A percentile compares a stretch with the other conserved stretches of the same genome.
Conservation (phyloP, 2,113 vertebrate species). For the Stegostoma tigrinum region DNA sequence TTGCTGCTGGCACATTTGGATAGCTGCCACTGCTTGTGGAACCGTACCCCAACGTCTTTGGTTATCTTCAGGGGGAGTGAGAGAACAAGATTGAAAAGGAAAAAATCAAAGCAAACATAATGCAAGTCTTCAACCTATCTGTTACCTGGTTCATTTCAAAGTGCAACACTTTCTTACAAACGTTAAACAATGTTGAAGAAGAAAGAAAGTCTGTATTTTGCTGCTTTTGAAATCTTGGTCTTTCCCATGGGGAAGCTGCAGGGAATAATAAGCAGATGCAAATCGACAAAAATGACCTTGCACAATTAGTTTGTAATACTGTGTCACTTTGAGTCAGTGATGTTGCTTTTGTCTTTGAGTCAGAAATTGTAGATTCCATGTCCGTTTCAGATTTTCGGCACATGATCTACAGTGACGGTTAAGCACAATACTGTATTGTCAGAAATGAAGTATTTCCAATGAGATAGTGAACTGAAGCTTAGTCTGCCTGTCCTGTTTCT, state of each 20-base stretch:
- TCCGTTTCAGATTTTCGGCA: background rate
- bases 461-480: background rate
- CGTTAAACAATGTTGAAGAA: background rate
- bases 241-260: background rate
- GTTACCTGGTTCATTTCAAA: background rate
- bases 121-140: background rate
- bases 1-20: background rate
- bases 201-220: background rate
- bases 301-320: background rate
- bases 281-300: background rate
- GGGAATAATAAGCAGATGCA: background rate
- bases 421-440: background rate
- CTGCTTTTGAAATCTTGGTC: background rate
- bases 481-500: background rate
- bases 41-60: background rate
- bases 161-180: background rate
- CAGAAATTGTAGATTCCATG: background rate
- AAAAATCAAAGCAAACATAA: background rate
- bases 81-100: background rate
- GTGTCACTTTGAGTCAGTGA: background rate
- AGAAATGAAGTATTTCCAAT: background rate
- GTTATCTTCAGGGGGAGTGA: background rate
- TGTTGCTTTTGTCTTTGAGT: constrained; percentile 3
- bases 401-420: background rate
- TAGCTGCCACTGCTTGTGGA: background rate